Evolutionary conservation across 2,113 vertebrate genomes (phyloP).

Genomic region (human (Homo sapiens)): DNA sequence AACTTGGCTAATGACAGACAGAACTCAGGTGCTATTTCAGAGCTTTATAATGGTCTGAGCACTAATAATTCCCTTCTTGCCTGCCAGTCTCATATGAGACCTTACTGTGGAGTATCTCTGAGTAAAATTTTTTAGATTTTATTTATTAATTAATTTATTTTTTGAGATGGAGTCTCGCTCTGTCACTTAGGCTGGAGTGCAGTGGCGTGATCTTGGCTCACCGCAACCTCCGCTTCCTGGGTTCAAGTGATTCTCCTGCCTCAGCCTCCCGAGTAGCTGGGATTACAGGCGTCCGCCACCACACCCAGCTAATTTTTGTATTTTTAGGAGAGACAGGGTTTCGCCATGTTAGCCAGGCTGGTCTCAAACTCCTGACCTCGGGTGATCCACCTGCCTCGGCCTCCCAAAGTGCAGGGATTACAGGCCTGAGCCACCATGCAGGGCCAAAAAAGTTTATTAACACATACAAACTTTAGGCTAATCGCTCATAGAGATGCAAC

Average conservation of each 20-base stretch:
- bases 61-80: background rate
- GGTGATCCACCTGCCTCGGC: background rate
- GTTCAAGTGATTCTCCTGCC: too few species aligned
- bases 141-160: background rate
- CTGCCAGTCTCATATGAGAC: background rate
- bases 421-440: background rate
- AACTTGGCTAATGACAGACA: background rate
- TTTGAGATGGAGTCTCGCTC: too few species aligned
- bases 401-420: background rate
- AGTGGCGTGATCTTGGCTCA: rapidly evolving
- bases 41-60: background rate
- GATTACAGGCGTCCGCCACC: too few species aligned
- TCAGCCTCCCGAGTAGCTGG: too few species aligned
- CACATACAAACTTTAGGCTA: background rate
- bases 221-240: too few species aligned
- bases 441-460: background rate
- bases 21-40: background rate
- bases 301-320: too few species aligned
- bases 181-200: too few species aligned
- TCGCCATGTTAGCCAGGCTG: too few species aligned
- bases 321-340: too few species aligned
- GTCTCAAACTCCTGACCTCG: background rate
- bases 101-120: background rate
- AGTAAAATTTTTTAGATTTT: background rate
- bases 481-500: background rate